Evolutionary conservation across 1,140 invertebrate genomes (phyloP), one percentile per base, ranked within the genome.

Genomic region (Papilio dardanus): DNA sequence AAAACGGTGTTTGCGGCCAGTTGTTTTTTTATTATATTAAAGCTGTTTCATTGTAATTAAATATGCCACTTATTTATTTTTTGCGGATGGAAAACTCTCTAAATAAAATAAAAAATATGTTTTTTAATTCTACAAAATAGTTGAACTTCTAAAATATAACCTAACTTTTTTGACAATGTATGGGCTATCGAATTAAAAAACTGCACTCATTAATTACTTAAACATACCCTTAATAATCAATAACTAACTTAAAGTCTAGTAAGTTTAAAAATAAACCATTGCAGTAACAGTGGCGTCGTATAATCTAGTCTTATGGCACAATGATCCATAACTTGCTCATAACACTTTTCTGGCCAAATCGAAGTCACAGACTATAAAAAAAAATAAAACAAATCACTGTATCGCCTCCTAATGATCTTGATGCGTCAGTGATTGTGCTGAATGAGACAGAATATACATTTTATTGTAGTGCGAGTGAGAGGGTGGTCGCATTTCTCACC

Each of bases 341-440:
- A 62, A 65, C 76, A 74, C 66, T 74, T 77, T 75, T 78, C 71
- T 54, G 42, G 71, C 74, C 74, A 84, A 37, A 84, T 81, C 77
- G 78, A 74, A 80, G 79, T 71, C 75, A 66, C 65, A 76, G 76
- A 46, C 62, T 80, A 62, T 75, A 83, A 85, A 82, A 80, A 80
- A 79, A 74, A 77, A 82, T 79, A 82, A 87, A 83, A 91, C 87
- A 88, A 91, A 90, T 91, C 86, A 88, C 85, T 83, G 84, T 89
- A 89, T 91, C 86, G 86, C 82, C 83, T 84, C 78, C 81, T 90
- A 92, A 92, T 89, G 90, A 92, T 90, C 85, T 89, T 89, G 86
- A 90, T 84, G 77, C 76, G 77, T 80, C 80, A 77, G 79, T 76
- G 81, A 81, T 80, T 74, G 76, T 50, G 54, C n/a, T 75, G 83